Evolutionary conservation across 2,797 vertebrate genomes (phyloP), one percentile per base, ranked within the genome.

Genomic region (Okamejei kenojei): DNA sequence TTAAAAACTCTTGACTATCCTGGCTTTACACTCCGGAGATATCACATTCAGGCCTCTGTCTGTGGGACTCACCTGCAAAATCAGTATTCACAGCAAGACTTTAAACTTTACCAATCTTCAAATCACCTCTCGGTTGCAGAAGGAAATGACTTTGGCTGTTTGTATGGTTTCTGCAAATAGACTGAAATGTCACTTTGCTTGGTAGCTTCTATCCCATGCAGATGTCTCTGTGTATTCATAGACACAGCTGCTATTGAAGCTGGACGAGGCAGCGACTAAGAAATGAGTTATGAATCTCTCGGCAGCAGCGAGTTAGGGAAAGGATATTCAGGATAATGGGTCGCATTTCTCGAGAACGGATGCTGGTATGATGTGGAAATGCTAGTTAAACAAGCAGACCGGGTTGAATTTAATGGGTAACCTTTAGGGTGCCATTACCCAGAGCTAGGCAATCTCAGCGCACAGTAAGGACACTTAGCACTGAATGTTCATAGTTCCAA

Each of bases 131-230:
- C 15, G 61, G 58, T 29, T 63, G 17, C 26, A 8, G 32, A 86
- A 86, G 61, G 13, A 61, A 86, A 86, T 63, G 8, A 86, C 82
- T 86, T 86, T 86, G 82, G 29, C n/a, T 35, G n/a, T 32, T 78
- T 32, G 4, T 63, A 32, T 29, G 11, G 61, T 86, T 86, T 32
- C 82, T 63, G 29, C 58, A 86, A 86, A 86, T 86, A 32, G 23
- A 7, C 29, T 84, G 11, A 86, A 78, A 35, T 78, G 58, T 63
- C 26, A 86, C 58, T 86, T 63, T 86, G 26, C 54, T 13, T 19
- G 11, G 4, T n/a, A 61, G 58, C 29, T 86, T 63, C 58, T 63
- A 1, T 61, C n/a, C 58, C 58, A n/a, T n/a, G 82, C 61, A 86
- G 58, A n/a, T 86, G 61, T 63, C 61, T 17, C 26, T 13, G 13